Evolutionary conservation across 2,113 vertebrate genomes (phyloP), one percentile per base, ranked within the genome.

Genomic region (Amblyopsis rosae): DNA sequence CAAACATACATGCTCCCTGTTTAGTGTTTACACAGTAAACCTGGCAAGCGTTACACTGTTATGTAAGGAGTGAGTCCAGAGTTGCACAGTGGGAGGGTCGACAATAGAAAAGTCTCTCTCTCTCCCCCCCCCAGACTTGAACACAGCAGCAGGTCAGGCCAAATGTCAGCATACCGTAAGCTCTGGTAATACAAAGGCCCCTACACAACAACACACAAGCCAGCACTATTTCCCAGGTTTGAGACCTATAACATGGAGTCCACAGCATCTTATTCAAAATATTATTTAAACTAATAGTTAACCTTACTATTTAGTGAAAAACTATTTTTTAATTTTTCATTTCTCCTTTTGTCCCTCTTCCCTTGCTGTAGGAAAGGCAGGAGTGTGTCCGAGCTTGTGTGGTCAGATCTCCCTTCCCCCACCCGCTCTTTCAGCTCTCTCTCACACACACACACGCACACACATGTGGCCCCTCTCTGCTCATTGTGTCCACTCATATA

Each of bases 401-500:
- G 88, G 88, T 91, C 87, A 89, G 81, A 80, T 65, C 19, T 66
- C 62, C 86, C 87, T 13, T 86, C 88, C 88, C 89, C 88, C 86
- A 68, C 35, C 35, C 5, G 35, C 70, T 58, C 57, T 55, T 80
- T 80, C 69, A 83, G 73, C 82, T 82, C 35, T 41, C 60, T 17
- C 60, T 12, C 60, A 12, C 41, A 17, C 60, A 47, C 59, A 62
- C 35, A 47, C 62, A 51, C 62, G 33, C 57, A 54, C 60, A 77
- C 80, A 85, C 76, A 86, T 82, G 77, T 87, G 86, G 35, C 83
- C 83, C 64, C 84, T 77, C 75, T 81, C 59, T 77, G 83, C 86
- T 90, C 83, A 91, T 91, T 91, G 89, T 90, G 89, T 91, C 87
- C 90, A 86, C 89, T 88, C 87, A 87, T 90, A 89, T 89, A 91